phyloP scores from a whole-genome alignment of 2,888 invertebrate genomes.

The Acrobasis suavella region DNA sequence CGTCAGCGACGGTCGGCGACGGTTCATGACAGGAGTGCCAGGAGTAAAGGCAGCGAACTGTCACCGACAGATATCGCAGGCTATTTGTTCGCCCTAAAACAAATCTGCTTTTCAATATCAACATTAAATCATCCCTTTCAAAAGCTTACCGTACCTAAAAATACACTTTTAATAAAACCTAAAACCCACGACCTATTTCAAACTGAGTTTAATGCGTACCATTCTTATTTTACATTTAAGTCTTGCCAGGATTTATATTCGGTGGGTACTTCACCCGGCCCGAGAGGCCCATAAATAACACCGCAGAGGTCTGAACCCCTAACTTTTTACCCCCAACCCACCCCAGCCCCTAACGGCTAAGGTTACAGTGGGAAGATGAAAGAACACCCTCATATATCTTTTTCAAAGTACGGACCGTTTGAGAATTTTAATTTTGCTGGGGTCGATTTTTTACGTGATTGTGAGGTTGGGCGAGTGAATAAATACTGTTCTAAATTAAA shows the following conservation, averaged over 20 bases:
- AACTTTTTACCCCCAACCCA: constrained; percentile 45
- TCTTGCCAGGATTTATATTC: constrained; percentile 79
- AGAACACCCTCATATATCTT: constrained; percentile 79
- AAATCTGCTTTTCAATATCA: background rate
- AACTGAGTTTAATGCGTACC: constrained; percentile 28
- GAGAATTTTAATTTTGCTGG: constrained; percentile 77
- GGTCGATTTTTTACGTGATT: constrained; percentile 20
- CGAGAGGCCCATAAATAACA: constrained; percentile 80
- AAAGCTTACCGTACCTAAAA: background rate
- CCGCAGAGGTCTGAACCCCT: constrained; percentile 63
- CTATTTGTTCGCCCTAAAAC: too few species aligned
- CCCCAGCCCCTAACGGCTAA: constrained; percentile 72
- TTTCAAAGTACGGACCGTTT: constrained; percentile 78
- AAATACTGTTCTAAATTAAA: constrained; percentile 14
- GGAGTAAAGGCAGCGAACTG: too few species aligned
- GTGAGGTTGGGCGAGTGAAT: constrained; percentile 18
- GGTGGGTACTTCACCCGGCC: constrained; percentile 74
- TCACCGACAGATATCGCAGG: too few species aligned
- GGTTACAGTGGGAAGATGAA: constrained; percentile 78
- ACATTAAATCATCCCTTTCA: background rate
- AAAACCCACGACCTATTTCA: constrained; percentile 18
- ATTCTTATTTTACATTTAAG: constrained; percentile 73
- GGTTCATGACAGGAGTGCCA: too few species aligned
- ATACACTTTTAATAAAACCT: background rate
- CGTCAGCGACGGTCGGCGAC: too few species aligned